phyloP scores from a whole-genome alignment of 2,797 vertebrate genomes.

The Pipistrellus kuhlii region DNA sequence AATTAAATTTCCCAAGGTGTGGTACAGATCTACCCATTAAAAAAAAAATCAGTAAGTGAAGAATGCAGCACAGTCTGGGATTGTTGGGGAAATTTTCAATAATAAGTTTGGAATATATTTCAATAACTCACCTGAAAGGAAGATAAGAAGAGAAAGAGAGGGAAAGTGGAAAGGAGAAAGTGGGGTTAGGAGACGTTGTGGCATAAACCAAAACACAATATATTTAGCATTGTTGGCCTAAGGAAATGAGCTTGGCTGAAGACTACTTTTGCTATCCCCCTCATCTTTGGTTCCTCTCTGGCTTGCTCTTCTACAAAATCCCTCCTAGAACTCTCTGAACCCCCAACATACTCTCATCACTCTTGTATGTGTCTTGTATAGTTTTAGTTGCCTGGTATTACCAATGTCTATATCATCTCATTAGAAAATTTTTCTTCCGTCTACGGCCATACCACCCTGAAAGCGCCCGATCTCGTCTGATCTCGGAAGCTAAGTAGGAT shows the following conservation, averaged over 20 bases:
- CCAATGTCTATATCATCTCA: background rate
- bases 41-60: conserved; percentile 47
- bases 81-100: conserved; percentile 44
- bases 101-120: conserved; percentile 34
- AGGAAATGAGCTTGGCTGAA: background rate
- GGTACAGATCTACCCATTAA: background rate
- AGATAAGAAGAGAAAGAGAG: background rate
- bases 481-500: no score
- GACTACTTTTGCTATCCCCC: background rate
- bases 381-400: background rate
- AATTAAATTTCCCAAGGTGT: conserved; percentile 72
- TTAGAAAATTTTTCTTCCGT: conserved; percentile 11
- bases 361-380: background rate
- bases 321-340: background rate
- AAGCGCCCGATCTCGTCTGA: no score
- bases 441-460: no score
- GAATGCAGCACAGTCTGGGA: conserved; percentile 30
- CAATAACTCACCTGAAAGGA: background rate
- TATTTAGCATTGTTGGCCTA: background rate
- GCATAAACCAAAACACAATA: background rate
- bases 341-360: background rate
- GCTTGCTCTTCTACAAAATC: background rate
- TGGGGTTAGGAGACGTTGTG: background rate
- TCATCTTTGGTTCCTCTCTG: background rate
- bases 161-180: background rate